phyloP scores from a whole-genome alignment of 2,797 vertebrate genomes.

The Momotus momota region DNA sequence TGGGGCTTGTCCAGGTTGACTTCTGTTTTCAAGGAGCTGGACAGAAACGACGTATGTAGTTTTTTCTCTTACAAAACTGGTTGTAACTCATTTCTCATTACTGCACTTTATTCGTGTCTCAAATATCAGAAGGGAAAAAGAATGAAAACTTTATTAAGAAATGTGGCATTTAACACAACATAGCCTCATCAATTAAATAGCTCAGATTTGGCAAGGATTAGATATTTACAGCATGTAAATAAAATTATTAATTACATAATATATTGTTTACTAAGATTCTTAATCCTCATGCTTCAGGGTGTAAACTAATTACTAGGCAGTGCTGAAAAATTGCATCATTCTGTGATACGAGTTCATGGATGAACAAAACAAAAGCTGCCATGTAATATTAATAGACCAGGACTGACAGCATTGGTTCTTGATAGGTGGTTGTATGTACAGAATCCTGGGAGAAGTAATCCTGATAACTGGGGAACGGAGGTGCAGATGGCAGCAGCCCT shows the following conservation, averaged over 20 bases:
- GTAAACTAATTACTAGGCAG: conserved; percentile 5
- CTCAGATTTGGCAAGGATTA: not conserved
- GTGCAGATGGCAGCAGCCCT: not conserved
- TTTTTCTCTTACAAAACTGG: not conserved
- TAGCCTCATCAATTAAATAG: not conserved
- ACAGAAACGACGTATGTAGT: not conserved
- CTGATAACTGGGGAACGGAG: not conserved
- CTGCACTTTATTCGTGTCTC: not conserved
- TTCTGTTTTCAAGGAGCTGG: not conserved
- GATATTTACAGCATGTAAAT: not conserved
- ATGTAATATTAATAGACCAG: not conserved
- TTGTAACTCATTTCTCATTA: not conserved
- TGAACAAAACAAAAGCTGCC: not conserved
- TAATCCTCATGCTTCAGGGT: not conserved
- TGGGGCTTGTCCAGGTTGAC: not conserved
- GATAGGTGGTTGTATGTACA: not conserved
- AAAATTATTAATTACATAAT: conserved; percentile 7
- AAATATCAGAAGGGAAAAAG: not conserved
- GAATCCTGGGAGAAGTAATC: not conserved
- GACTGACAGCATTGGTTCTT: not conserved
- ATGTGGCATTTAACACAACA: not conserved
- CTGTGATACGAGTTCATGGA: not conserved
- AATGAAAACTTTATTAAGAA: not conserved
- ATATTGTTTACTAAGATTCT: conserved; percentile 1
- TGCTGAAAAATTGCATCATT: not conserved